Percentiles rank a stretch among this genome's conserved stretches.
phyloP scores from a whole-genome alignment of 2,113 vertebrate species.

The Aspidoscelis tigris region DNA sequence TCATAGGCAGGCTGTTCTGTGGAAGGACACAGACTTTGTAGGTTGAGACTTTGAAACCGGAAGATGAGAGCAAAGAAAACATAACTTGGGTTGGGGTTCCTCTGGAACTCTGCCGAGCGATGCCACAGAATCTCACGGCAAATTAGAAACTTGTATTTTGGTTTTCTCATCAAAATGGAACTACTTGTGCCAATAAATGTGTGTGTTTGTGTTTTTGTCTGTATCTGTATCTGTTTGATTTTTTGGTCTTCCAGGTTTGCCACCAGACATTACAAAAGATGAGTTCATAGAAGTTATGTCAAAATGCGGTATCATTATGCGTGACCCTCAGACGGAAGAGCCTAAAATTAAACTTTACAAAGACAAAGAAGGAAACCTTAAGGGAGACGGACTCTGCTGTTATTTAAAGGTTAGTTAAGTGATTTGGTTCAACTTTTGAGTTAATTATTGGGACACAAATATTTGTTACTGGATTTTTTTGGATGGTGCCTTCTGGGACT shows the following conservation, averaged over 20 bases:
- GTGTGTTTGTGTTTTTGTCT: too few relatives aligned
- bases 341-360: constrained; percentile 97
- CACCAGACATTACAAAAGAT: constrained; percentile 90
- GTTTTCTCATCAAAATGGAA: neutral
- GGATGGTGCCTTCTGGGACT: too few relatives aligned
- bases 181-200: neutral
- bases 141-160: neutral
- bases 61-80: neutral
- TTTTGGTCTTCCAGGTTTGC: constrained; percentile 82
- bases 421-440: neutral
- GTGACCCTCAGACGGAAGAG: constrained; percentile 91
- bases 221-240: constrained; percentile 14
- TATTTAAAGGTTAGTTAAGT: constrained; percentile 90
- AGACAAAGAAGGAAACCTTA: constrained; percentile 93
- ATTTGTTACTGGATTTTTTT: too few relatives aligned
- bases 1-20: neutral
- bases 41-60: neutral
- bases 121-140: too few relatives aligned
- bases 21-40: neutral
- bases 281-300: constrained; percentile 94
- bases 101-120: neutral
- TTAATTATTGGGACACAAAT: neutral
- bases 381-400: constrained; percentile 97
- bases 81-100: neutral
- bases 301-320: constrained; percentile 95